A percentile compares a stretch with the other conserved stretches of the same genome.
Evolutionary conservation across 2,797 vertebrate species (phyloP).

Genomic region (Megaceryle alcyon): DNA sequence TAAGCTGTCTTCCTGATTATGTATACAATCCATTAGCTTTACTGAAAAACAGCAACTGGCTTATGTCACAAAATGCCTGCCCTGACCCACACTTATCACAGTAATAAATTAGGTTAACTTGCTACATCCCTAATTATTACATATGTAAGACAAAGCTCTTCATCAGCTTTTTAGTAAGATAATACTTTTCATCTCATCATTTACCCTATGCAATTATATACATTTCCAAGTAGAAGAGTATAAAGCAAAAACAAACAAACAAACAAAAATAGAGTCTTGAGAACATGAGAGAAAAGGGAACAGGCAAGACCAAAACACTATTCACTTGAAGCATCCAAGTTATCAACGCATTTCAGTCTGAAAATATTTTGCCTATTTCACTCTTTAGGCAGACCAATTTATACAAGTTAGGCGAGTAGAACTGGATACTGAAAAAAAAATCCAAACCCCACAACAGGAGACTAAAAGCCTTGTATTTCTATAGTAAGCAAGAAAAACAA

Average conservation of each 20-base stretch:
- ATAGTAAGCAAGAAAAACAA: background rate
- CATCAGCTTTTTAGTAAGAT: background rate
- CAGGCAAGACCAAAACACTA: slow-evolving; percentile 54
- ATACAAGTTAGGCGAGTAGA: background rate
- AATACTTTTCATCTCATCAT: background rate
- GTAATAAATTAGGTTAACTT: background rate
- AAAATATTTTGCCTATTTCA: background rate
- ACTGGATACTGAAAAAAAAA: background rate
- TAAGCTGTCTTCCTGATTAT: background rate
- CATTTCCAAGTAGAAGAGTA: background rate
- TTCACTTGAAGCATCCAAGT: background rate
- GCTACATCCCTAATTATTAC: background rate
- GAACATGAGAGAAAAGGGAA: slow-evolving; percentile 52
- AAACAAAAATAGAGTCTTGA: slow-evolving; percentile 30
- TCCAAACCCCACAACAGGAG: background rate
- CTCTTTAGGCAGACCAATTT: background rate
- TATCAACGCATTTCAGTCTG: background rate
- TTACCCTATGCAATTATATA: background rate
- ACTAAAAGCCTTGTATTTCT: background rate
- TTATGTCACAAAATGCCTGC: background rate
- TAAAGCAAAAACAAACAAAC: background rate
- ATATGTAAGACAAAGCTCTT: background rate
- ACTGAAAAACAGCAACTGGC: background rate
- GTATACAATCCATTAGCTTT: background rate
- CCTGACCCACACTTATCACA: background rate